These are phyloP conservation scores for Anneissia japonica DNA, from an alignment of 35 echinoderm and acorn worm genomes.

Conservation along the genomic window DNA sequence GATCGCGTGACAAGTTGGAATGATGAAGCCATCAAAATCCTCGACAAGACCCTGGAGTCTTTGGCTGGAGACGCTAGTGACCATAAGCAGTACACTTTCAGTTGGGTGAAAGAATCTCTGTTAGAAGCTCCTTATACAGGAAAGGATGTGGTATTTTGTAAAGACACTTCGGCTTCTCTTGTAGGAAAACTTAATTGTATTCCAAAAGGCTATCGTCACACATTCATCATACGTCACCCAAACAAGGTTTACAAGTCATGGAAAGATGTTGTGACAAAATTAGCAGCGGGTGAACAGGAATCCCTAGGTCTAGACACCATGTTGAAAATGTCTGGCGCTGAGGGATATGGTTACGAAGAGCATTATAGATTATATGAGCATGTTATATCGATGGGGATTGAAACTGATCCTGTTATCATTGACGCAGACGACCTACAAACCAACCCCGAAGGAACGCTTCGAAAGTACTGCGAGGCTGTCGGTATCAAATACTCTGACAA, in stretches of 20 bases:
- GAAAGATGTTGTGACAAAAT: background rate
- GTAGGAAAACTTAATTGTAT: background rate
- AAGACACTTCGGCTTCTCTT: constrained; percentile 7
- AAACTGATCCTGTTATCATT: constrained; percentile 18
- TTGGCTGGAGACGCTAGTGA: background rate
- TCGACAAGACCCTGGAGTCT: background rate
- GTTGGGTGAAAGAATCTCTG: background rate
- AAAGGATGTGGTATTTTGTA: constrained; percentile 21
- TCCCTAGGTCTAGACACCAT: background rate
- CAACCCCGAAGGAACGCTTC: constrained; percentile 12
- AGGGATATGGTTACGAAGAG: background rate
- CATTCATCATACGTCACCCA: constrained; percentile 31
- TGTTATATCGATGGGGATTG: background rate
- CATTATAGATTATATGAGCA: background rate
- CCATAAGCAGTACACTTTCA: background rate
- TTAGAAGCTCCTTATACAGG: constrained; percentile 10
- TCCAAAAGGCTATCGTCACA: constrained; percentile 18
- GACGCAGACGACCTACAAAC: constrained; percentile 37
- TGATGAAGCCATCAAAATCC: background rate
- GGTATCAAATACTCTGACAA: constrained; percentile 20
- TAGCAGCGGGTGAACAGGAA: background rate
- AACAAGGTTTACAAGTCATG: constrained; percentile 6
- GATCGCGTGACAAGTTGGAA: background rate
- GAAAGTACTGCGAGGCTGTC: constrained; percentile 33
- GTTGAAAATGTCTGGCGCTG: background rate